Base-by-base conservation (phyloP, 2,888 invertebrate genomes). In the Cremastinae sp. region DNA sequence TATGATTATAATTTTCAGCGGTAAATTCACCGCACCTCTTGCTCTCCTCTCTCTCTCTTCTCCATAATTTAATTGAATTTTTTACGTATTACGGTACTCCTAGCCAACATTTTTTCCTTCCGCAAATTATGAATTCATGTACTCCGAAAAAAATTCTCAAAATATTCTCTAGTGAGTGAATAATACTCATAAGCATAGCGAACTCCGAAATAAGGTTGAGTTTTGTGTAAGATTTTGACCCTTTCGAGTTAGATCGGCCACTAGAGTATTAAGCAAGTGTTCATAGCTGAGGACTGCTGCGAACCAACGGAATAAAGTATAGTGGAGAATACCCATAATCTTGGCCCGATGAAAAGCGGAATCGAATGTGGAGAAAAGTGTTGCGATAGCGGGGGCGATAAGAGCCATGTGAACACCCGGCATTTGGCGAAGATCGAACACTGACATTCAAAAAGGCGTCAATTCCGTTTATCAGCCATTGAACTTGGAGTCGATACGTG, bases 1-100 rank as follows among this genome's bases (percentile, higher is more conserved):
- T 16, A n/a, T n/a, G 39, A 66, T 51, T 66, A 75, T 58, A 64
- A 75, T 72, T 75, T 72, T 68, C 61, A 39, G 37, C 56, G 20
- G 16, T 58, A 43, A 43, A 72, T 62, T 64, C 61, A 18, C 72
- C 62, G 68, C 68, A 68, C 51, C 49, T 73, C 43, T 53, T 39
- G 16, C 16, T 45, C 37, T 35, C 22, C 56, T 56, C 18, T n/a
- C n/a, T n/a, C n/a, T n/a, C n/a, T n/a, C n/a, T n/a, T n/a, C n/a
- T 9, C 43, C 35, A 8, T 22, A 49, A 58, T 58, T 68, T 58
- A 58, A 56, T 68, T 18, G 37, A 56, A 35, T 8, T 9, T 47
- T 58, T 28, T 28, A 3, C 28, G 28, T 28, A 5, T 28, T 28
- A 2, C 28, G 28, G 28, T 3, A 28, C 28, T 28, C 28, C 28